Base-by-base conservation (phyloP, 2,113 vertebrate species). In the Calyptomena viridis region DNA sequence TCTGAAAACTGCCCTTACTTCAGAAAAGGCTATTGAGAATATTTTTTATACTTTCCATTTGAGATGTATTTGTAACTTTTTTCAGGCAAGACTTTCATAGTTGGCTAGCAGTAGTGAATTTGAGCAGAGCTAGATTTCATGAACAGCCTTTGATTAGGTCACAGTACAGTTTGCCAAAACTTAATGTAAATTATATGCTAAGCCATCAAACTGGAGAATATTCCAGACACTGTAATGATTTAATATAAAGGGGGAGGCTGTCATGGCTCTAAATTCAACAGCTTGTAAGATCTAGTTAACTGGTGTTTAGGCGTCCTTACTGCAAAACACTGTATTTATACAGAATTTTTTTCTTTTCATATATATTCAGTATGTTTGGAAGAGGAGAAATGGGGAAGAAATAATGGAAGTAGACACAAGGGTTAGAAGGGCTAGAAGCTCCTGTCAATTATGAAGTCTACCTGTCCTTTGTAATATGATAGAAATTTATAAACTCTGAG, bases 351-450 rank as follows among this genome's bases (percentile, higher is more conserved):
- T 87, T 31, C 28, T 28, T 76, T 85, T 56, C 76, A 19, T 40
- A 11, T 79, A 6, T 80, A 55, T 84, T 77, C 50, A 74, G 12
- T 66, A 31, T 35, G 66, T 50, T 63, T 73, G 28, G 40, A 55
- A 84, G 68, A 80, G 77, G 37, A 87, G 42, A 73, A 88, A 62
- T 39, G 24, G 53, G 59, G 79, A 72, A 67, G 75, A 91, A 60
- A 27, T 92, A 95, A 92, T 93, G 72, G 62, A 81, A 94, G 76
- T 86, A 81, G 93, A 87, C 94, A 84, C 42, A 50, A 50, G 79
- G 74, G 59, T 72, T 86, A 5, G 6, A 63, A 80, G 39, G 62
- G 67, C 58, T 73, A n/a, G 82, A 67, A 86, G 40, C 67, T 80
- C 20, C 16, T 83, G 90, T 83, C 88, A 95, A 24, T 95, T 94